Conservation (phyloP, 2,888 invertebrate species). For the Chironomus tentans region DNA sequence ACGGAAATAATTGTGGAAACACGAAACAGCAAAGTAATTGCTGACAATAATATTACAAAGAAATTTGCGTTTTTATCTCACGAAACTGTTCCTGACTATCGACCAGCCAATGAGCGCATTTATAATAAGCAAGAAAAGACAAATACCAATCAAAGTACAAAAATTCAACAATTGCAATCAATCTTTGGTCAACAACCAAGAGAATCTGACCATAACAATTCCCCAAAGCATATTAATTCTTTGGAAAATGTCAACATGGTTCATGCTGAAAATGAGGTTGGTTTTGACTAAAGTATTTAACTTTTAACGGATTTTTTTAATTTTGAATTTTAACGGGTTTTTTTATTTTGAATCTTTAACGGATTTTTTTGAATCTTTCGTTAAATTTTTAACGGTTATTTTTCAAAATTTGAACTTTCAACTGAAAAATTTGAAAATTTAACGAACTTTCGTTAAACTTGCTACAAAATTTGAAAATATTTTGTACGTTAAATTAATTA, state of each 20-base stretch:
- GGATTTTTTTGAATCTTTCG: slow-evolving; percentile 23
- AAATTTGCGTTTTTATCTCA: slow-evolving; percentile 79
- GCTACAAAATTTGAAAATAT: no score
- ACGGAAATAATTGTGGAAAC: not conserved
- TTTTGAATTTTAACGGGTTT: slow-evolving; percentile 1
- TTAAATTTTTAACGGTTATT: not conserved
- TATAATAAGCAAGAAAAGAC: slow-evolving; percentile 67
- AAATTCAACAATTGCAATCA: slow-evolving; percentile 70
- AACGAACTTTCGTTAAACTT: slow-evolving; percentile 18
- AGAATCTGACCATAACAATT: no score
- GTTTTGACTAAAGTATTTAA: not conserved
- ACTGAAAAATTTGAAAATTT: not conserved
- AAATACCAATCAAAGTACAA: slow-evolving; percentile 65
- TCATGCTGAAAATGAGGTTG: slow-evolving; percentile 31
- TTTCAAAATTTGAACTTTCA: not conserved
- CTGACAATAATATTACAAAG: slow-evolving; percentile 67
- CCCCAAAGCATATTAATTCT: slow-evolving; percentile 21
- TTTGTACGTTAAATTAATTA: no score
- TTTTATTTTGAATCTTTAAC: not conserved
- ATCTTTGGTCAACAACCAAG: slow-evolving; percentile 48
- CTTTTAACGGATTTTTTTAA: not conserved
- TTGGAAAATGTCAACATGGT: slow-evolving; percentile 30
- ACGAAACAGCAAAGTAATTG: not conserved
- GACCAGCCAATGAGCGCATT: slow-evolving; percentile 46
- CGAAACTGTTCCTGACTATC: slow-evolving; percentile 80